A percentile compares a stretch with the other conserved stretches of the same genome.
Conservation (phyloP, 1,140 invertebrate species). For the Solenopsis fugax region DNA sequence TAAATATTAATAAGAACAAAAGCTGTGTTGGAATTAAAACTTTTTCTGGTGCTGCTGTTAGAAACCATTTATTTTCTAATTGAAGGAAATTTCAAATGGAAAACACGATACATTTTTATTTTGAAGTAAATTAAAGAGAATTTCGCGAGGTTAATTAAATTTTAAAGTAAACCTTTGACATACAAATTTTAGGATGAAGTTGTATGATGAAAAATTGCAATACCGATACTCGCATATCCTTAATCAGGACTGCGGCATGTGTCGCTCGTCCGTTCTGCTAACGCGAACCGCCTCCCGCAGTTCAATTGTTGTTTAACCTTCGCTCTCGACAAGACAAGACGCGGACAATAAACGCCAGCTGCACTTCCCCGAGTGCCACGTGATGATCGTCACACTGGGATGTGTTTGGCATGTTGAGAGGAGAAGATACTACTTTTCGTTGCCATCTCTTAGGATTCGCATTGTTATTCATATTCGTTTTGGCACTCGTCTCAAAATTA, state of each 20-base stretch:
- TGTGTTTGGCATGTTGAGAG: conserved; percentile 17
- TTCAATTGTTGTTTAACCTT: conserved; percentile 82
- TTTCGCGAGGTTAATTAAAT: neutral
- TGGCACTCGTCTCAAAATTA: conserved; percentile 9
- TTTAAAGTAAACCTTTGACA: neutral
- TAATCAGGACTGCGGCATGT: neutral
- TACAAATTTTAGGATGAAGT: neutral
- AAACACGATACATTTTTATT: neutral
- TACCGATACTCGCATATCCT: conserved; percentile 26
- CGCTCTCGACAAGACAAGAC: conserved; percentile 41
- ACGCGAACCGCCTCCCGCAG: conserved; percentile 63
- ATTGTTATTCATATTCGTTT: neutral
- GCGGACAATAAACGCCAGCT: conserved; percentile 76
- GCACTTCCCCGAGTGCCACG: conserved; percentile 71
- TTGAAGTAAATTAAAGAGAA: neutral
- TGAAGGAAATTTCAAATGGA: neutral
- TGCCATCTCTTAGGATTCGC: neutral
- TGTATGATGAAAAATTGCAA: neutral
- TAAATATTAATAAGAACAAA: neutral
- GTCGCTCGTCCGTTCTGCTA: conserved; percentile 29
- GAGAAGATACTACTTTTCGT: neutral
- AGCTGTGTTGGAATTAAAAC: neutral
- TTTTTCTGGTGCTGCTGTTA: neutral
- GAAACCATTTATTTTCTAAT: neutral
- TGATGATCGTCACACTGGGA: conserved; percentile 63